Percentiles rank a stretch among this genome's conserved stretches.
Evolutionary conservation across 2,113 vertebrate species (phyloP).

Genomic region (Macquaria australasica): DNA sequence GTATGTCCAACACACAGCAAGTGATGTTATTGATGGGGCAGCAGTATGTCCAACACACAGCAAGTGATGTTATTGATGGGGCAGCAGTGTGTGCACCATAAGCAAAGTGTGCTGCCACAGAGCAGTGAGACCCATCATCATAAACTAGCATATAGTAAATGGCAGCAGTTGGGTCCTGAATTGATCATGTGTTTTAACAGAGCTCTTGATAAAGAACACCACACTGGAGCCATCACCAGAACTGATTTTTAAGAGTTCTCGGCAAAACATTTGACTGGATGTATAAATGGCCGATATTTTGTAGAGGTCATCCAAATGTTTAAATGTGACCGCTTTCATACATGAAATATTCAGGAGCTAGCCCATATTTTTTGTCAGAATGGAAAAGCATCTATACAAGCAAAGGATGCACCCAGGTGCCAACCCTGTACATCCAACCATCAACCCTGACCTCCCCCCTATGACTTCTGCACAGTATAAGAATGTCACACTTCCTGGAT

Average conservation of each 20-base stretch:
- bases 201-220: not conserved
- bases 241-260: not conserved
- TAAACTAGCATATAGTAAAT: not conserved
- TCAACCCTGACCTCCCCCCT: not conserved
- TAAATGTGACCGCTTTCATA: not conserved
- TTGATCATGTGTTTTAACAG: not conserved
- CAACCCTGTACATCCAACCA: not conserved
- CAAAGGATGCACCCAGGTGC: too few species aligned
- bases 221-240: not conserved
- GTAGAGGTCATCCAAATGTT: not conserved
- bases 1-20: not conserved
- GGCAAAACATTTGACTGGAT: not conserved
- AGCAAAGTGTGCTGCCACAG: not conserved
- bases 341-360: not conserved
- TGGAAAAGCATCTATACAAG: too few species aligned
- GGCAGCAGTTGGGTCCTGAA: conserved; percentile 4
- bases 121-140: not conserved
- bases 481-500: not conserved
- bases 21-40: too few species aligned
- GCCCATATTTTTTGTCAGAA: not conserved
- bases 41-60: not conserved
- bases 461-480: not conserved
- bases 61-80: conserved; percentile 34
- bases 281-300: not conserved
- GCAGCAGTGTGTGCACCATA: not conserved